A percentile compares a stretch with the other conserved stretches of the same genome.
Conservation (phyloP, 2,888 invertebrate species). For the Boloria euphrosyne region DNA sequence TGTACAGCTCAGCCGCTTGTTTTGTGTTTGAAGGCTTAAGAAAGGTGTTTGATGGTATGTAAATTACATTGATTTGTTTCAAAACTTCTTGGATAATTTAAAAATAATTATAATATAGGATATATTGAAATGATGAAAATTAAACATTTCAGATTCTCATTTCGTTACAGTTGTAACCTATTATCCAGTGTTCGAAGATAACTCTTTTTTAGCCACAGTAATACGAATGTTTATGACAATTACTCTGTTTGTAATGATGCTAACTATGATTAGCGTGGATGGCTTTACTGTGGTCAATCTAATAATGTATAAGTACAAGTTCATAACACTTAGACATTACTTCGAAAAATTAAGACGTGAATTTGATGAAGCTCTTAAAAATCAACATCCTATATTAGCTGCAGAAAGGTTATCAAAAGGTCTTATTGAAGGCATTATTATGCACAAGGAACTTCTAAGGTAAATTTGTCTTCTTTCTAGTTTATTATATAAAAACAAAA, state of each 20-base stretch:
- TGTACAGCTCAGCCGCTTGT: constrained; percentile 58
- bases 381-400: constrained; percentile 49
- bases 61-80: background rate
- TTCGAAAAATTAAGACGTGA: constrained; percentile 59
- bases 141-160: constrained; percentile 57
- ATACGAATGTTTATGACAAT: constrained; percentile 57
- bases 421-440: constrained; percentile 64
- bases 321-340: constrained; percentile 65
- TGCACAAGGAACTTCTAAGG: constrained; percentile 67
- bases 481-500: background rate
- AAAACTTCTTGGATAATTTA: background rate
- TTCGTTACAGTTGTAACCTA: constrained; percentile 70
- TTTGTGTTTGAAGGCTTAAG: constrained; percentile 67
- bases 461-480: constrained; percentile 33
- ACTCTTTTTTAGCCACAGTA: constrained; percentile 51
- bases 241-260: constrained; percentile 56
- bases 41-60: constrained; percentile 57
- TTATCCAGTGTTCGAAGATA: constrained; percentile 61
- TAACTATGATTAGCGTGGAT: constrained; percentile 68
- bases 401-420: constrained; percentile 54
- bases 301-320: constrained; percentile 71
- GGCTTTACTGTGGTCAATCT: constrained; percentile 60
- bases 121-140: background rate
- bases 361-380: constrained; percentile 49
- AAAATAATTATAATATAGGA: background rate